Evolutionary conservation across 2,113 vertebrate genomes (phyloP), one percentile per base, ranked within the genome.

Genomic region (Anseranas semipalmata): DNA sequence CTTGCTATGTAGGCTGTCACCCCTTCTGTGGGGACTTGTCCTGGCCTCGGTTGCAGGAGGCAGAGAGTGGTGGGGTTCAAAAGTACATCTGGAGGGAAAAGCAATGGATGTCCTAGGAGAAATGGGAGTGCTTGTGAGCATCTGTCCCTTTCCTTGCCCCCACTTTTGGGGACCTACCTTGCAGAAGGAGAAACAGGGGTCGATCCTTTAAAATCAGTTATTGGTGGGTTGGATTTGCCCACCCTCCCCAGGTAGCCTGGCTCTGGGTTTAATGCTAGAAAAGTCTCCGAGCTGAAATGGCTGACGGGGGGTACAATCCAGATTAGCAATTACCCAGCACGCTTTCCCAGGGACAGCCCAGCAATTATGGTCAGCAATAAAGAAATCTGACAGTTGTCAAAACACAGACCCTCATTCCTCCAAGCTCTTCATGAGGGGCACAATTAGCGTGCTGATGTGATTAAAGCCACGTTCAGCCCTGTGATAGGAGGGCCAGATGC

Each of bases 361-460:
- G 95, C 96, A 96, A 92, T 97, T 97, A 87, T 53, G 84, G 95
- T 63, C 89, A 37, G 97, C 96, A 96, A 95, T 95, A 96, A 97
- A 97, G 95, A 97, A 75, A 94, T 95, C 88, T 53, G 63, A 79
- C 5, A 41, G 93, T 89, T 97, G 97, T 95, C 92, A 89, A 97
- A 97, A 96, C 93, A 89, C 67, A 90, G 86, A 85, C 80, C 56
- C 91, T 97, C 95, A 74, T 90, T 97, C 91, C 94, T 97, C 91
- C 91, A 86, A 97, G 95, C 93, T 97, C 95, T 71, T 98, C 96
- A 96, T 96, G 97, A 97, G 86, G 97, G 88, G 95, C 81, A 83
- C 96, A 96, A 96, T 97, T 97, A 97, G 96, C 4, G 17, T 91
- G 95, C 85, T 97, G 96, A 95, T 94, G 95, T 97, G 97, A 98